Percentiles rank a stretch among this genome's conserved stretches.
These are phyloP conservation scores for Pterophyllum scalare DNA, from an alignment of 2,113 vertebrate genomes.

Conservation along the genomic window DNA sequence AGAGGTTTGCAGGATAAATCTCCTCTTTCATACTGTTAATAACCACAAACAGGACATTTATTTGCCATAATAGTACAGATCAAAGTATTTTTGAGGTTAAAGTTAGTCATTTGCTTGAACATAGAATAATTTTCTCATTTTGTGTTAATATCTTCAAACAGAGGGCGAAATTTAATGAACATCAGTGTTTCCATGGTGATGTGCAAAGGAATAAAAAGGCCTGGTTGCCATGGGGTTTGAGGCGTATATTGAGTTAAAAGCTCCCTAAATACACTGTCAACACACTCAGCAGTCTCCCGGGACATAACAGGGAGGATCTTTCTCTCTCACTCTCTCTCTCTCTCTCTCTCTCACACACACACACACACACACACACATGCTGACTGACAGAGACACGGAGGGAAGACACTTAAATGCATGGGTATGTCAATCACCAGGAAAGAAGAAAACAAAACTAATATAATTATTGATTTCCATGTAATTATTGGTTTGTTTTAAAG, in stretches of 20 bases:
- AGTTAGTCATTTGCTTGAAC: slow-evolving; percentile 14
- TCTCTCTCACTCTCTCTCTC: too few species aligned
- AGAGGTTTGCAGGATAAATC: background rate
- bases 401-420: slow-evolving; percentile 8
- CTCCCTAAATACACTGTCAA: slow-evolving; percentile 70
- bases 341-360: too few species aligned
- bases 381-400: slow-evolving; percentile 1
- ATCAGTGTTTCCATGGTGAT: slow-evolving; percentile 70
- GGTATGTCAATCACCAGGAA: background rate
- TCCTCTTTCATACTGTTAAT: background rate
- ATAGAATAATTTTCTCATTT: slow-evolving; percentile 19
- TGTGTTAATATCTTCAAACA: slow-evolving; percentile 62
- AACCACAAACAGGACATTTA: background rate
- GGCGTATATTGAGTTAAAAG: slow-evolving; percentile 71
- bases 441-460: background rate
- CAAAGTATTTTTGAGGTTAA: background rate
- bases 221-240: slow-evolving; percentile 61
- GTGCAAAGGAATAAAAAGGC: slow-evolving; percentile 54
- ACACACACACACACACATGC: background rate
- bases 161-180: slow-evolving; percentile 58
- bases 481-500: background rate
- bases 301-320: slow-evolving; percentile 29
- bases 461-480: slow-evolving; percentile 6
- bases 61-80: background rate
- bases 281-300: slow-evolving; percentile 42